A percentile compares a stretch with the other conserved stretches of the same genome.
phyloP scores from a whole-genome alignment of 2,888 invertebrate species.

The Neelides folsomi region DNA sequence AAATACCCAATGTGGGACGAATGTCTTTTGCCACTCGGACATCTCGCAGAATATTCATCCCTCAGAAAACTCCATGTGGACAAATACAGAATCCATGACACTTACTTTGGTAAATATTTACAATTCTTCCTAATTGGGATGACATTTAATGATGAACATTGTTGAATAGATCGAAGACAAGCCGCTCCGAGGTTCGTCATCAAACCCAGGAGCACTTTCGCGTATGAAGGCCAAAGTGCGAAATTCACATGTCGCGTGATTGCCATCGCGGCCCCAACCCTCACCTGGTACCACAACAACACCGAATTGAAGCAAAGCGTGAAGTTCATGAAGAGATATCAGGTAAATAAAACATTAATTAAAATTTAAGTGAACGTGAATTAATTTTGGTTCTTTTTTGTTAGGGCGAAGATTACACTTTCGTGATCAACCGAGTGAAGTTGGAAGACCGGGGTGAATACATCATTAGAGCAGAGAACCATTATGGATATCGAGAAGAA shows the following conservation, averaged over 20 bases:
- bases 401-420: conserved; percentile 81
- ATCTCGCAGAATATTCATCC: conserved; percentile 93
- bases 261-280: conserved; percentile 80
- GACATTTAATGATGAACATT: not conserved
- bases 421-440: conserved; percentile 91
- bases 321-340: conserved; percentile 97
- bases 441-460: conserved; percentile 94
- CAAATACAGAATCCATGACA: conserved; percentile 91
- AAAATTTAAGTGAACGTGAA: not conserved
- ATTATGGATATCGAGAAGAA: conserved; percentile 89
- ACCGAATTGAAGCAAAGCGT: conserved; percentile 88
- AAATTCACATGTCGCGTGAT: conserved; percentile 96
- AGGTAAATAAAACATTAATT: conserved; percentile 33
- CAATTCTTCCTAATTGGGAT: not conserved
- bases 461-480: conserved; percentile 89
- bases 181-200: conserved; percentile 97
- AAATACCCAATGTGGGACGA: conserved; percentile 68
- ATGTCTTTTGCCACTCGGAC: conserved; percentile 84
- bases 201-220: conserved; percentile 86
- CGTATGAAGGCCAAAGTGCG: conserved; percentile 93
- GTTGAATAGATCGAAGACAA: conserved; percentile 69
- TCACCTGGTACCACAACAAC: conserved; percentile 91
- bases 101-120: conserved; percentile 60
- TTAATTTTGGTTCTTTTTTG: not conserved
- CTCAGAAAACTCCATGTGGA: conserved; percentile 87